Evolutionary conservation across 2,888 invertebrate species (phyloP), one percentile per base, ranked within the genome.

Genomic region (Neoaliturus tenellus): DNA sequence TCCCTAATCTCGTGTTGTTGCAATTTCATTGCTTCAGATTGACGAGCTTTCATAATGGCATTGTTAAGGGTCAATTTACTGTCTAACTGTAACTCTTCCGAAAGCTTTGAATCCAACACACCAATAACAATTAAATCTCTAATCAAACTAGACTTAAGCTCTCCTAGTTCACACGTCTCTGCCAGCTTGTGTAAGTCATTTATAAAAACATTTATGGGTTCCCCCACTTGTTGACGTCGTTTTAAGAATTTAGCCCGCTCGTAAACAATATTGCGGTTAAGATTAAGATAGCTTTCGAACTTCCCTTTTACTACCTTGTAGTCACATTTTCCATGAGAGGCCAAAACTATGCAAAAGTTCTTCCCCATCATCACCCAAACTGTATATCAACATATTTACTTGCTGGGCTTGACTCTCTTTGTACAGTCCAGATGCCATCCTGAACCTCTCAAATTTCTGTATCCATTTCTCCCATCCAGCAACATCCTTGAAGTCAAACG

Each of bases 71-170:
- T 62, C 31, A 62, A 62, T 62, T 62, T 25, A 62, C 62, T 23
- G 31, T 62, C 62, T 62, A 62, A 23, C 62, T 62, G 62, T 23
- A 62, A 23, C 25, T 62, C 23, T 20, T 62, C 62, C 1, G 62
- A 62, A 62, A 31, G 48, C 17, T 48, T 48, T 48, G 12, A 14
- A 48, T 48, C 48, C 17, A 17, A 48, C 4, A 62, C 62, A 31
- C 62, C 62, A 62, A 62, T 62, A 23, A 62, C 62, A 62, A 31
- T 62, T 62, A 62, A 62, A 17, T 62, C 62, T 23, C 62, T 62
- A 4, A 62, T 62, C 62, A 62, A 23, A 62, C 62, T 62, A 62
- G 25, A 62, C 31, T 62, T 62, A 4, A 62, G 12, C 12, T 62
- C 25, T 10, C 62, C 62, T 62, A 31, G 25, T 31, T 28, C 31